Conservation (phyloP, 2,797 vertebrate genomes). For the Aphelocoma californica region DNA sequence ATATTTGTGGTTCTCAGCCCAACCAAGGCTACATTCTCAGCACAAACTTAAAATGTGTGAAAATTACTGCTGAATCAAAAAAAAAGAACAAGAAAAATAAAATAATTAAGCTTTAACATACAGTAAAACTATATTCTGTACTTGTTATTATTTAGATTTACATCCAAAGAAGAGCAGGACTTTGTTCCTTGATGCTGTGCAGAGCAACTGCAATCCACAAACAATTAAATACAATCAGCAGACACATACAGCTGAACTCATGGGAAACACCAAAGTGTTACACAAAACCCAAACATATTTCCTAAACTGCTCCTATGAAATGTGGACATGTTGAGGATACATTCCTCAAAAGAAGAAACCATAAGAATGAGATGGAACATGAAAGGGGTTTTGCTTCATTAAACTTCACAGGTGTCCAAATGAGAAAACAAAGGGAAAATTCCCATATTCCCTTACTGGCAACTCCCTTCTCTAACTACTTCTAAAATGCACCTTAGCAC, state of each 20-base stretch:
- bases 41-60: background rate
- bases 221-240: background rate
- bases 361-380: background rate
- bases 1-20: background rate
- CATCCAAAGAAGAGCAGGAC: background rate
- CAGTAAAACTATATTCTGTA: background rate
- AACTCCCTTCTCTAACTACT: background rate
- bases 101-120: background rate
- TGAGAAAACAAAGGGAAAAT: background rate
- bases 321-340: background rate
- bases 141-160: background rate
- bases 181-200: background rate
- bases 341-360: background rate
- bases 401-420: background rate
- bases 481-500: background rate
- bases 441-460: background rate
- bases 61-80: background rate
- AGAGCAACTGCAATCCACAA: background rate
- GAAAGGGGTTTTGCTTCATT: background rate
- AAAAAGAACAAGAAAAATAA: background rate
- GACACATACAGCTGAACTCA: background rate
- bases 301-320: background rate
- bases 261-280: background rate
- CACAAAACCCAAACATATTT: background rate
- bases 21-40: background rate